Evolutionary conservation across 2,797 vertebrate species (phyloP).

Genomic region (Semotilus atromaculatus): DNA sequence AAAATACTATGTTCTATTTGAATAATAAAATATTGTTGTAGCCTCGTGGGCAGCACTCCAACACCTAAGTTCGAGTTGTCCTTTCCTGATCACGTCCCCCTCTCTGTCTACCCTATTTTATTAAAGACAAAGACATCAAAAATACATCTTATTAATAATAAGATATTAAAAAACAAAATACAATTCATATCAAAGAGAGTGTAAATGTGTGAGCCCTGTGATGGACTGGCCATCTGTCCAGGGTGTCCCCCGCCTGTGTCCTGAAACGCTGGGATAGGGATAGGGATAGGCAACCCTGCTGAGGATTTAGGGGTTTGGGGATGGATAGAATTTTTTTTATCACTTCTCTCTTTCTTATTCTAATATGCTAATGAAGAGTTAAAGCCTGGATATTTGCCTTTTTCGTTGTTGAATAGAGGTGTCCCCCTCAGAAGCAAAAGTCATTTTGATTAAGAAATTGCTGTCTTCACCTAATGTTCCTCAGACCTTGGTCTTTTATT

Average conservation of each 20-base stretch:
- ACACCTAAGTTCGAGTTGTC: background rate
- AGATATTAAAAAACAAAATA: background rate
- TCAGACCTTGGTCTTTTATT: slow-evolving; percentile 16
- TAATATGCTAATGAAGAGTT: background rate
- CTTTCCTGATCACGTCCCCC: background rate
- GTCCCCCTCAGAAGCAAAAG: background rate
- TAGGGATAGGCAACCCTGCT: background rate
- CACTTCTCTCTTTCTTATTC: background rate
- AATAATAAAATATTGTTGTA: background rate
- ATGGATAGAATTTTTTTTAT: background rate
- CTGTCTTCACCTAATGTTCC: background rate
- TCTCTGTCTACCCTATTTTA: too few relatives aligned
- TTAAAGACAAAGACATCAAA: background rate
- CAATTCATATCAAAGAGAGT: background rate
- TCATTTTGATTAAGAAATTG: background rate
- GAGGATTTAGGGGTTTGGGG: background rate
- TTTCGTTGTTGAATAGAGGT: background rate
- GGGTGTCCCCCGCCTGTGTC: background rate
- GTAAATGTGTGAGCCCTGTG: background rate
- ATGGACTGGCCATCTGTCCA: background rate
- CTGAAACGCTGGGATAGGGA: background rate
- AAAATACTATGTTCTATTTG: background rate
- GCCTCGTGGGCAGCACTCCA: background rate
- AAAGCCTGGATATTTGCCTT: background rate
- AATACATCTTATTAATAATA: background rate